Base-by-base conservation (phyloP, 2,113 vertebrate species). In the Cryptoleucopteryx plumbea region DNA sequence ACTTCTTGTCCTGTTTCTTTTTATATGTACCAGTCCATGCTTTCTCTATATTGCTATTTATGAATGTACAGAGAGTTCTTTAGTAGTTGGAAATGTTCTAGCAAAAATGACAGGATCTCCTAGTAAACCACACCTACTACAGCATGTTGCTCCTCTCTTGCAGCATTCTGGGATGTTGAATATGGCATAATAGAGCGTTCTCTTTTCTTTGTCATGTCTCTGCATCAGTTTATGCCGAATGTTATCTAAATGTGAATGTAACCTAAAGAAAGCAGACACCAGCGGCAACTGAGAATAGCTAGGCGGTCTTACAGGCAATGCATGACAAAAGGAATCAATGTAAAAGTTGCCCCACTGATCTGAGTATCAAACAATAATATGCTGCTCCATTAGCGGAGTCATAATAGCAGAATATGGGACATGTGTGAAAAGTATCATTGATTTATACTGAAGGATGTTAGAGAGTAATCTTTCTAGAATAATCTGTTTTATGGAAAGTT, bases 401-500 rank as follows among this genome's bases (percentile, higher is more conserved):
- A 21, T 14, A 42, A 17, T 5, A 42, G 47, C 59, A 71, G 50
- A 87, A 19, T 21, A 11, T 9, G 31, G 77, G 32, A 34, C 6
- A 2, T 3, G 10, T 13, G 25, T 72, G 48, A 40, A 87, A 82
- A 12, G 22, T 59, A 11, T 21, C 7, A 6, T 9, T 48, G 65
- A 40, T 63, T 94, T 59, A 52, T 23, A 22, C 52, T 53, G 68
- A 80, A 61, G 29, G 8, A 53, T 25, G 20, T 32, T 65, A 34
- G 50, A 70, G 79, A 62, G 32, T 32, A 53, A 7, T 72, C 91
- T 86, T 91, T 90, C 11, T 38, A n/a, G 74, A 77, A 70, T 50
- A 59, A 79, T 21, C 88, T 96, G 77, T 87, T 94, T 92, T 82
- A 85, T 72, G 81, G 34, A 61, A 95, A 94, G 93, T 96, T 94